These are phyloP conservation scores for Chaetodon auriga DNA, from an alignment of 2,113 vertebrate species.

Conservation along the genomic window DNA sequence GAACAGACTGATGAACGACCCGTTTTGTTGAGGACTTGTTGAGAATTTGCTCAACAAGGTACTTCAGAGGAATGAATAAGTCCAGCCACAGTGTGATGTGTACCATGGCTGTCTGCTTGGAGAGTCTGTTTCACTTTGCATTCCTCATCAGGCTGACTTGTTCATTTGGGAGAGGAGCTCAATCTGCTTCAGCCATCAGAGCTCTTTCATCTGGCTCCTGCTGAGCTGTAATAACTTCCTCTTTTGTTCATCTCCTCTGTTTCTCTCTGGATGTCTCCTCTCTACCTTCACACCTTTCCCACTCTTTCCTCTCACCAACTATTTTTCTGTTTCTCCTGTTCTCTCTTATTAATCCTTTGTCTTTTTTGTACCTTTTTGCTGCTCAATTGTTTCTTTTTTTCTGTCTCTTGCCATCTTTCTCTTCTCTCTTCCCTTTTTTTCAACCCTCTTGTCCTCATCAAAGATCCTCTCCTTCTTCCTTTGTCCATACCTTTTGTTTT, in stretches of 20 bases:
- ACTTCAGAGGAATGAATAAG: conserved; percentile 1
- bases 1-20: not conserved
- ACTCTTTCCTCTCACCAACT: conserved; percentile 5
- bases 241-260: conserved; percentile 53
- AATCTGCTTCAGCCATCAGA: conserved; percentile 55
- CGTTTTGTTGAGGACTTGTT: not conserved
- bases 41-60: conserved; percentile 3
- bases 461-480: not conserved
- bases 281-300: conserved; percentile 34
- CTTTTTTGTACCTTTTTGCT: not conserved
- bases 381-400: not conserved
- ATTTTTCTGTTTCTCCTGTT: not conserved
- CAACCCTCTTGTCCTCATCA: not conserved
- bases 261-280: conserved; percentile 22
- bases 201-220: conserved; percentile 59
- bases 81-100: conserved; percentile 9
- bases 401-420: not conserved
- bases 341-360: not conserved
- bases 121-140: conserved; percentile 41
- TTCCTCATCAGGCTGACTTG: conserved; percentile 58
- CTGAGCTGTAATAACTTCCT: conserved; percentile 64
- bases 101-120: not conserved
- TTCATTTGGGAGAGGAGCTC: conserved; percentile 51
- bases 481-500: not conserved
- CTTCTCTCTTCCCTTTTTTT: not conserved